A percentile compares a stretch with the other conserved stretches of the same genome.
phyloP scores from a whole-genome alignment of 1,140 invertebrate genomes.

The Panulirus ornatus region DNA sequence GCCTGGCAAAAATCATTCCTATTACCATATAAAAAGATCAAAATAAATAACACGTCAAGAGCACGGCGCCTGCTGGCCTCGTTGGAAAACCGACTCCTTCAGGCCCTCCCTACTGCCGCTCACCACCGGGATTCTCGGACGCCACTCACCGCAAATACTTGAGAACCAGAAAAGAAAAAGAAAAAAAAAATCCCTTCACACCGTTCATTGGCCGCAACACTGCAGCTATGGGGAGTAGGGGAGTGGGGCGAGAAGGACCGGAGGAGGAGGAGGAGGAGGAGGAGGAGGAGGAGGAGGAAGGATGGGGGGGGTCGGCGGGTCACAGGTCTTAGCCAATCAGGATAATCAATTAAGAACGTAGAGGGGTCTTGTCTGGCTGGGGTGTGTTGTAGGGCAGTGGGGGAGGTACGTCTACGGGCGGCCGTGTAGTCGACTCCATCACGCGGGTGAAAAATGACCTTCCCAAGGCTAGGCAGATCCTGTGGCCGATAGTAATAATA shows the following conservation, averaged over 20 bases:
- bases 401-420: constrained; percentile 6
- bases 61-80: constrained; percentile 35
- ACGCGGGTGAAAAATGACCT: constrained; percentile 48
- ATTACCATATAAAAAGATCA: constrained; percentile 68
- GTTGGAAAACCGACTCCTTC: neutral
- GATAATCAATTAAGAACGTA: too few species aligned
- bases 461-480: constrained; percentile 39
- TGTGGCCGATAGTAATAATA: constrained; percentile 51
- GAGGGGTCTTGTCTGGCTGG: too few species aligned
- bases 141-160: neutral
- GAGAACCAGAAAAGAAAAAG: neutral
- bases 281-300: constrained; percentile 12
- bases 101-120: neutral
- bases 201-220: constrained; percentile 25
- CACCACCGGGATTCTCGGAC: neutral
- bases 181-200: neutral
- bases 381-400: neutral
- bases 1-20: constrained; percentile 38
- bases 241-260: constrained; percentile 8
- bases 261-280: neutral
- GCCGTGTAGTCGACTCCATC: constrained; percentile 3
- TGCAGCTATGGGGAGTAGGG: neutral
- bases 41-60: constrained; percentile 64
- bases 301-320: neutral
- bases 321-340: neutral